phyloP scores from a whole-genome alignment of 2,113 vertebrate genomes.

The Sceloporus tristichus region DNA sequence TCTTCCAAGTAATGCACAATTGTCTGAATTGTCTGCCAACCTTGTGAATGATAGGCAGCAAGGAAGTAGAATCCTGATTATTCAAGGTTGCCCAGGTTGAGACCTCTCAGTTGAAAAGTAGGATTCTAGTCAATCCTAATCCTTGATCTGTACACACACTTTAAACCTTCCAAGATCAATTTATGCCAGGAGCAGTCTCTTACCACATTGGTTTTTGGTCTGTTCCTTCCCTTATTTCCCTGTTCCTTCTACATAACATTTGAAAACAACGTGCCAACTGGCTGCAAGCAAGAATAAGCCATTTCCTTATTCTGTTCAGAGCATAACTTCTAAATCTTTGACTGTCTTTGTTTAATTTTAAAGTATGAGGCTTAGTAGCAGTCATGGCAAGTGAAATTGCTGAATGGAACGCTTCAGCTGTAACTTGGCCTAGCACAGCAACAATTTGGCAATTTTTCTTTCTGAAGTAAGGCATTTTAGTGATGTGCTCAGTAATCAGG shows the following conservation, averaged over 20 bases:
- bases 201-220: not conserved
- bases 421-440: not conserved
- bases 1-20: not conserved
- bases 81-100: not conserved
- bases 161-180: not conserved
- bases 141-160: not conserved
- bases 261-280: not conserved
- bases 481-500: not conserved
- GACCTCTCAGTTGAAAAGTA: not conserved
- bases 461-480: slow-evolving; percentile 6
- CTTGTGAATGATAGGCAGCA: not conserved
- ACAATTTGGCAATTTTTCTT: slow-evolving; percentile 21
- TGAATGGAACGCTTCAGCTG: slow-evolving; percentile 32
- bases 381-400: not conserved
- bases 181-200: not conserved
- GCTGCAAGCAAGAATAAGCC: not conserved
- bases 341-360: slow-evolving; percentile 20
- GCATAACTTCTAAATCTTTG: slow-evolving; percentile 2
- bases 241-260: not conserved
- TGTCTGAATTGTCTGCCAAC: not conserved
- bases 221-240: too few relatives aligned
- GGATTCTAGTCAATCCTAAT: not conserved
- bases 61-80: not conserved
- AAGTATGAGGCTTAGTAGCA: slow-evolving; percentile 39
- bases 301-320: slow-evolving; percentile 12